Evolutionary conservation across 2,797 vertebrate genomes (phyloP).

Genomic region (Halcyon chelicuti): DNA sequence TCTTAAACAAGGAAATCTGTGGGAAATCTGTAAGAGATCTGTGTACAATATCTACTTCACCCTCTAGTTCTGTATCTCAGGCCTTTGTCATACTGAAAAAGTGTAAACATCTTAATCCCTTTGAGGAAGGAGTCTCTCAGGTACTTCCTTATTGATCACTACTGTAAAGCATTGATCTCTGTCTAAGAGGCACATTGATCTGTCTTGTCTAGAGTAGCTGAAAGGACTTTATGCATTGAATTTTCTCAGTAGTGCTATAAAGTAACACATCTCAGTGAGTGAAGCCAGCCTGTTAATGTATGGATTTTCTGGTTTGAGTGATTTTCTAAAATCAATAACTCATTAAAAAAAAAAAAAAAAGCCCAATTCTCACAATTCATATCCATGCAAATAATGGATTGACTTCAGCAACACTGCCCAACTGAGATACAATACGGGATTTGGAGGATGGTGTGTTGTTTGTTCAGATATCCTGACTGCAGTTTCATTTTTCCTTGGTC

Average conservation of each 20-base stretch:
- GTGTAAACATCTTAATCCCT: neutral
- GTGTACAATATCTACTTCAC: neutral
- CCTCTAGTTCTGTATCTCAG: neutral
- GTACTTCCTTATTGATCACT: neutral
- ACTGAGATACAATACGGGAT: neutral
- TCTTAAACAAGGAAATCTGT: neutral
- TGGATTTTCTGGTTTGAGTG: slow-evolving; percentile 37
- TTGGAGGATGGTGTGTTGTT: neutral
- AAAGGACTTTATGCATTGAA: neutral
- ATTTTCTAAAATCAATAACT: slow-evolving; percentile 56
- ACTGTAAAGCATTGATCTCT: neutral
- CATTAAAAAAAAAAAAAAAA: slow-evolving; percentile 34
- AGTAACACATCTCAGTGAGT: neutral
- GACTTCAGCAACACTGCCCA: neutral
- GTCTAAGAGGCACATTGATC: neutral
- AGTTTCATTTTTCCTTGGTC: neutral
- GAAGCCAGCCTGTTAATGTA: slow-evolving; percentile 18
- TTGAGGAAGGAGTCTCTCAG: neutral
- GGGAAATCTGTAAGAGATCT: neutral
- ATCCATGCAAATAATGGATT: neutral
- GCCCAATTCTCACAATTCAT: neutral
- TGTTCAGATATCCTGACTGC: neutral
- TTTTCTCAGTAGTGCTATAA: slow-evolving; percentile 13
- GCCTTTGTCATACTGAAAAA: neutral
- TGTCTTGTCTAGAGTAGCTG: neutral